Conservation (phyloP, 2,113 vertebrate genomes). For the Arizona elegans region DNA sequence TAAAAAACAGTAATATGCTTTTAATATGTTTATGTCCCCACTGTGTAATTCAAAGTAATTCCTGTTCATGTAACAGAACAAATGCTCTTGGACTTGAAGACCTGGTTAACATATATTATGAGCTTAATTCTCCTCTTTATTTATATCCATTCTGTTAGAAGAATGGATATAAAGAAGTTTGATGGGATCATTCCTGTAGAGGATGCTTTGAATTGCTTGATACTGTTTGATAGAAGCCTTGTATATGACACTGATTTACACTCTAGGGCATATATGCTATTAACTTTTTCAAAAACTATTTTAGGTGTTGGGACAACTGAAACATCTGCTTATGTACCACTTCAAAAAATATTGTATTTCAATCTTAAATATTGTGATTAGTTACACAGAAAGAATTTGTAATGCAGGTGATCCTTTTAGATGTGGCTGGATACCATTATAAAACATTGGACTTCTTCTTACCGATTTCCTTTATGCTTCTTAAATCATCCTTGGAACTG, state of each 20-base stretch:
- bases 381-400: background rate
- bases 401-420: constrained; percentile 2
- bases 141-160: background rate
- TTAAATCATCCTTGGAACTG: background rate
- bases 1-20: background rate
- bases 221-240: background rate
- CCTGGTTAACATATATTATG: background rate
- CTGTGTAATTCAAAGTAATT: background rate
- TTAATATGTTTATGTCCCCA: background rate
- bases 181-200: background rate
- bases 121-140: background rate
- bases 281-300: background rate
- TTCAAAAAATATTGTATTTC: background rate
- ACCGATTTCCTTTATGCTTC: background rate
- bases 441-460: background rate
- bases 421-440: background rate
- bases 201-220: background rate
- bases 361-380: background rate
- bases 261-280: background rate
- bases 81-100: background rate
- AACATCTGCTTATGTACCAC: background rate
- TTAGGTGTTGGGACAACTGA: background rate
- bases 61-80: background rate
- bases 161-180: background rate
- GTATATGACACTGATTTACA: background rate